Base-by-base conservation (phyloP, 2,113 vertebrate species). In the Ifrita kowaldi region DNA sequence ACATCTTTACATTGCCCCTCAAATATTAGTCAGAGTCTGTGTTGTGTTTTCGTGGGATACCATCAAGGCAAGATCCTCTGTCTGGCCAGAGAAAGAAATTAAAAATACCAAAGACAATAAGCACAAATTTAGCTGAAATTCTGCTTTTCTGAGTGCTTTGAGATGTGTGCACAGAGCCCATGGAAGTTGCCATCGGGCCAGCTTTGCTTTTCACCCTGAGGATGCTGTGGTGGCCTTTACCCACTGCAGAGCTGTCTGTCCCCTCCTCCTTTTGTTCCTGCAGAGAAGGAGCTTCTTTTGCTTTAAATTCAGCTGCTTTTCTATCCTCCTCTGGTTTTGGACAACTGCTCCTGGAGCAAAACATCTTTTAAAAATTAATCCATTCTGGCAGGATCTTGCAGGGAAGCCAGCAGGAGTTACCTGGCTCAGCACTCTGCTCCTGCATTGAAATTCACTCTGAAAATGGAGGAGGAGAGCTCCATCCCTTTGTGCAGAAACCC, bases 21-120 rank as follows among this genome's bases (percentile, higher is more conserved):
- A n/a, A 41, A 37, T 64, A 32, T 42, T 11, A 22, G 26, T 3
- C 18, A 14, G 32, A 7, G 16, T 30, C 41, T 0, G 0, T 21
- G 63, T 3, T 26, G 52, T 37, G 8, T 20, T 83, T 62, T 47
- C 41, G 1, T 19, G 33, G 30, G 39, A 14, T 30, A 33, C 19
- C 5, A 3, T 6, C 24, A 30, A n/a, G 65, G 24, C 30, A 30
- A 62, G 33, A 33, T 56, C 37, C 35, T n/a, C 49, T 71, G 11
- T 24, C 63, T 67, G 35, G 26, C 39, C 26, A 55, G 76, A 57
- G 80, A 9, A 41, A 60, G 23, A 27, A 39, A 33, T 44, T 55
- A 6, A 33, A 67, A 78, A 39, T 33, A 65, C 17, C 11, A 14
- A 79, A 49, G 18, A 42, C 20, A 79, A 37, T 14, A 35, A 60